phyloP scores from a whole-genome alignment of 2,797 vertebrate genomes.

The Microhierax caerulescens region DNA sequence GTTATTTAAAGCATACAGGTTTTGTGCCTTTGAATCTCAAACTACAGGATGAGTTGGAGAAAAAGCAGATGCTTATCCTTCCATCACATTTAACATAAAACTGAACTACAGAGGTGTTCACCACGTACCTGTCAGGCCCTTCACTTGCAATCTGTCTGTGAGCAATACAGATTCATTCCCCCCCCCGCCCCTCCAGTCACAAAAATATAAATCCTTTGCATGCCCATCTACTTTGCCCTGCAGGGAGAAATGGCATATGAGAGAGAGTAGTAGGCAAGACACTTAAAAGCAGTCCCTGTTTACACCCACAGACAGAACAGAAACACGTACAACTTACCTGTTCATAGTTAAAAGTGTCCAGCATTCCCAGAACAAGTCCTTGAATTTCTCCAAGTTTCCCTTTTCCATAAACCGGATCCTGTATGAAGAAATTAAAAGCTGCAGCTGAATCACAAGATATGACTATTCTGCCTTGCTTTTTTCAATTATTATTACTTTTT shows the following conservation, averaged over 20 bases:
- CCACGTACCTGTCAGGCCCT: not conserved
- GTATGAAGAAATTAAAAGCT: constrained; percentile 7
- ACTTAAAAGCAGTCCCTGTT: not conserved
- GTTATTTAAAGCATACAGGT: not conserved
- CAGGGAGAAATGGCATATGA: not conserved
- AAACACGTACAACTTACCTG: constrained; percentile 76
- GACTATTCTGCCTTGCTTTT: not conserved
- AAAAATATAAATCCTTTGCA: not conserved
- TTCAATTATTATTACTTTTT: not conserved
- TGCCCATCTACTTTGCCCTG: not conserved
- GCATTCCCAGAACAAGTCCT: constrained; percentile 92
- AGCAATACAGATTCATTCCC: not conserved
- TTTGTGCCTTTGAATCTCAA: not conserved
- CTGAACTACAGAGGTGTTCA: not conserved
- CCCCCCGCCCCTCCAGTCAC: not conserved
- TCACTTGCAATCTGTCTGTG: not conserved
- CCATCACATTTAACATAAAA: constrained; percentile 1
- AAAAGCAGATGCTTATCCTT: constrained; percentile 23
- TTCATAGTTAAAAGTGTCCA: constrained; percentile 96
- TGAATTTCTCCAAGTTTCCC: constrained; percentile 96
- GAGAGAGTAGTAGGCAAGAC: not conserved
- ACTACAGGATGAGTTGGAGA: not conserved
- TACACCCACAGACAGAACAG: not conserved
- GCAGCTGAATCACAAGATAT: not conserved
- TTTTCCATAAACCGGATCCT: constrained; percentile 96